A percentile compares a stretch with the other conserved stretches of the same genome.
phyloP scores from a whole-genome alignment of 2,797 vertebrate species.

The Iguana delicatissima region DNA sequence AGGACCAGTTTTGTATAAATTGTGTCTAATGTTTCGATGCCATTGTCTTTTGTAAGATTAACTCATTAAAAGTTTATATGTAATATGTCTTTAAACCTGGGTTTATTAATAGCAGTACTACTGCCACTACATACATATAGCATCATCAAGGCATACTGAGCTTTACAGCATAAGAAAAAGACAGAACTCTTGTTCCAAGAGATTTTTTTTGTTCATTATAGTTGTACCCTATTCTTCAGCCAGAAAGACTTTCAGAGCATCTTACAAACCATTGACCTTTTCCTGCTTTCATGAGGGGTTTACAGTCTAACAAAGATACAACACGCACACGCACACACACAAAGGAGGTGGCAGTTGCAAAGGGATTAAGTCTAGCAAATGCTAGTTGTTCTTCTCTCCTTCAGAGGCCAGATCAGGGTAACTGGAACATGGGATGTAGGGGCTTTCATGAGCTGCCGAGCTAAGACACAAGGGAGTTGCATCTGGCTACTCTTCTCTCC shows the following conservation, averaged over 20 bases:
- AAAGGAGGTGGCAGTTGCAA: neutral
- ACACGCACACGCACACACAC: neutral
- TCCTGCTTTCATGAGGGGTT: too few species aligned
- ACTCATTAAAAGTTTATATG: conserved; percentile 98
- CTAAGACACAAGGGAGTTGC: too few species aligned
- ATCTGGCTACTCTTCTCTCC: too few species aligned
- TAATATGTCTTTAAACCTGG: conserved; percentile 82
- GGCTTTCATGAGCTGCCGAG: too few species aligned
- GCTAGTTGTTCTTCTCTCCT: too few species aligned
- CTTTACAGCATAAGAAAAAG: conserved; percentile 13
- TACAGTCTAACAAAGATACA: too few species aligned
- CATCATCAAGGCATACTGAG: neutral
- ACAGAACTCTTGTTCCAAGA: neutral
- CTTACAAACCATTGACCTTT: too few species aligned
- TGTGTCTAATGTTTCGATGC: conserved; percentile 88
- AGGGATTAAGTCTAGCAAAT: too few species aligned
- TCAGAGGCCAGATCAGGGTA: neutral
- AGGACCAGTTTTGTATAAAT: conserved; percentile 88
- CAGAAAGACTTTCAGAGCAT: too few species aligned
- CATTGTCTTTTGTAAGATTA: conserved; percentile 94
- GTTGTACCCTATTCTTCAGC: too few species aligned
- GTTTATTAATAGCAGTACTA: conserved; percentile 63
- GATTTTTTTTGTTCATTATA: neutral
- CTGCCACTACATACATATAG: neutral
- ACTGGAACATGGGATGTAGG: too few species aligned